These are phyloP conservation scores for Ariolimax columbianus DNA, from an alignment of 2,888 invertebrate species.

Conservation along the genomic window DNA sequence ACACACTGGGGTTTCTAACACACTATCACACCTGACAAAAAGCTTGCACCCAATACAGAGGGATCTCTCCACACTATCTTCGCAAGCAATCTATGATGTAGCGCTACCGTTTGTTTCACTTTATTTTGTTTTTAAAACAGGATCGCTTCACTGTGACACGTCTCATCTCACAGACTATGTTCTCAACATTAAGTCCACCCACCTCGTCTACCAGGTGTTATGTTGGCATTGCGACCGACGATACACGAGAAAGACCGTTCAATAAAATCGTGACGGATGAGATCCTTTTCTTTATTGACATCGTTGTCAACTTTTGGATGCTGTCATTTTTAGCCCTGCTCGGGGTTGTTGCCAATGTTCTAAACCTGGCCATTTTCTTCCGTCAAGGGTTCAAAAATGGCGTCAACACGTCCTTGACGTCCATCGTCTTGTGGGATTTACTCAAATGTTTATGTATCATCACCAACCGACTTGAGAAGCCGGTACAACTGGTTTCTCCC, in stretches of 20 bases:
- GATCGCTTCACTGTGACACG: too few species aligned
- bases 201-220: neutral
- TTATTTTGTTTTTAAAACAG: too few species aligned
- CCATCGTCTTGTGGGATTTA: conserved; percentile 9
- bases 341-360: conserved; percentile 3
- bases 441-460: conserved; percentile 12
- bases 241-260: neutral
- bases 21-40: too few species aligned
- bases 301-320: conserved; percentile 14
- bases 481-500: neutral
- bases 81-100: too few species aligned
- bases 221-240: neutral
- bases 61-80: too few species aligned
- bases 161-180: neutral
- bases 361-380: neutral
- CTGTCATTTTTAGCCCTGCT: neutral
- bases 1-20: too few species aligned
- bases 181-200: neutral
- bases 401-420: conserved; percentile 10
- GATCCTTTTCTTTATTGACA: neutral
- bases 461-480: neutral
- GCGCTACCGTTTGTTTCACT: too few species aligned
- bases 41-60: too few species aligned
- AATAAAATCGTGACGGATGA: neutral
- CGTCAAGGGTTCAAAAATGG: conserved; percentile 33